Base-by-base conservation (phyloP, 2,888 invertebrate genomes). In the Hypena proboscidalis region DNA sequence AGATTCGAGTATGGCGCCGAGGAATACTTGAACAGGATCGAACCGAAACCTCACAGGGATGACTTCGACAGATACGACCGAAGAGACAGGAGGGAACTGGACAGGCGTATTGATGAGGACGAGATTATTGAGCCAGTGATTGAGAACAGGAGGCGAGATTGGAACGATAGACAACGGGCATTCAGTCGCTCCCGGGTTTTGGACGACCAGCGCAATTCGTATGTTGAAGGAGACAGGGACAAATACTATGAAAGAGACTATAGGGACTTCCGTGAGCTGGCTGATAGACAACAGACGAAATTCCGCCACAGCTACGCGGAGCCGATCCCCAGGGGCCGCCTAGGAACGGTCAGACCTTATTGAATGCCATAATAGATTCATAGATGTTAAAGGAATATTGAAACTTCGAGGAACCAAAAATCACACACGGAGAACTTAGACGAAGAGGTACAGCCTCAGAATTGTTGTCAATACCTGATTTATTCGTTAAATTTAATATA, bases 241-340 rank as follows among this genome's bases (percentile, higher is more conserved):
- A 74, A 85, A 36, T 90, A 79, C 59, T 88, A 83, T 39, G 90
- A 90, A n/a, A 70, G 87, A 34, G 90, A 90, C 35, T 90, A 84
- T 51, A 70, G 89, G 49, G 90, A 90, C 19, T 88, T 83, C 64
- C 83, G 83, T 14, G 90, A 90, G 11, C 67, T 90, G 6, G 74
- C 87, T 1, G 90, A 90, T 6, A 60, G 90, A 17, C 86, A 85
- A 51, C 86, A 81, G 67, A 74, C 82, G n/a, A 90, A 91, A 60
- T 89, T 89, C 74, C 90, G 94, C 35, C 94, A 94, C 68, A 94
- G 94, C 70, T 94, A 94, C 64, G 94, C 93, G n/a, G 94, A 94
- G 59, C 93, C 94, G 9, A 92, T 93, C 46, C 86, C 92, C 3
- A 77, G 93, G 50, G 90, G 89, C 9, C 83, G 91, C 25, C 81